phyloP scores from a whole-genome alignment of 2,797 vertebrate genomes.

The Xenentodon cancila region DNA sequence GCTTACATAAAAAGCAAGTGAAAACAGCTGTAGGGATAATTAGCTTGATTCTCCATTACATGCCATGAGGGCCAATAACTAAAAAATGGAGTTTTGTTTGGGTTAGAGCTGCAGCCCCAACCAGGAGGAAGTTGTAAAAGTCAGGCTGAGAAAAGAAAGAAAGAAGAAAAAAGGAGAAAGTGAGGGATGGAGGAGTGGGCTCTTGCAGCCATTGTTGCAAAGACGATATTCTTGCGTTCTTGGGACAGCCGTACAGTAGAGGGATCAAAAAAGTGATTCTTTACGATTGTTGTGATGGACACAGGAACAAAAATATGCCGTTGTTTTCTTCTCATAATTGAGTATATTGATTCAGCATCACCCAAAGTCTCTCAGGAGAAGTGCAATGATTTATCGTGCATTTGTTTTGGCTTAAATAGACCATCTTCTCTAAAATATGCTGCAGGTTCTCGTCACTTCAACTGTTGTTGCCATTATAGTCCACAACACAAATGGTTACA shows the following conservation, averaged over 20 bases:
- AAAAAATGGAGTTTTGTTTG: constrained; percentile 91
- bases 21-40: constrained; percentile 94
- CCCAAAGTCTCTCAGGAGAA: constrained; percentile 12
- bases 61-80: constrained; percentile 89
- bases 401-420: constrained; percentile 18
- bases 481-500: too few species aligned
- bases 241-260: constrained; percentile 34
- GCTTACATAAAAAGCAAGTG: constrained; percentile 95
- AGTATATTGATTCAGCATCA: constrained; percentile 6
- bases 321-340: not conserved
- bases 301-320: constrained; percentile 8
- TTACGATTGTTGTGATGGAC: constrained; percentile 35
- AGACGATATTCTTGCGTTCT: constrained; percentile 69
- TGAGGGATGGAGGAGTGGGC: constrained; percentile 56
- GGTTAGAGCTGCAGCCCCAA: constrained; percentile 87
- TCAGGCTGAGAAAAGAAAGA: constrained; percentile 73
- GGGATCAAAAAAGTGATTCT: constrained; percentile 9
- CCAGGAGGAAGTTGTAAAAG: constrained; percentile 88
- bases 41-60: constrained; percentile 95
- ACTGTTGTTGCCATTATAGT: too few species aligned
- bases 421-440: constrained; percentile 3
- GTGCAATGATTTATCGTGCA: constrained; percentile 16
- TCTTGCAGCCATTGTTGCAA: constrained; percentile 78
- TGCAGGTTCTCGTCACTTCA: not conserved
- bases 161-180: constrained; percentile 38